A percentile compares a stretch with the other conserved stretches of the same genome.
These are phyloP conservation scores for Cybosia mesomella DNA, from an alignment of 2,888 invertebrate species.

Conservation along the genomic window DNA sequence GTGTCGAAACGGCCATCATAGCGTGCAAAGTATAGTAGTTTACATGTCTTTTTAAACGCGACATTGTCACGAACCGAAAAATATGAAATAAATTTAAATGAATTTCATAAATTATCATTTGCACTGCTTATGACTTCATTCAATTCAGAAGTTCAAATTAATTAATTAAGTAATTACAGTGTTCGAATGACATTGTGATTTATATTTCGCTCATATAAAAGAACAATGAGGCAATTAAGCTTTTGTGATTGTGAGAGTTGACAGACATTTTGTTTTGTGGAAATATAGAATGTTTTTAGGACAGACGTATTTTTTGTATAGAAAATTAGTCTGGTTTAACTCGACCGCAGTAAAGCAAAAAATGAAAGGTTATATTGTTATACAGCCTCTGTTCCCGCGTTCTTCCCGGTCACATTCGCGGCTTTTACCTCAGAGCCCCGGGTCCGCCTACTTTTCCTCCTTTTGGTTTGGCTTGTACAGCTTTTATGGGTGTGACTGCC, in stretches of 20 bases:
- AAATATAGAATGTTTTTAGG: not conserved
- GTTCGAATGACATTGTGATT: not conserved
- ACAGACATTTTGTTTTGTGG: not conserved
- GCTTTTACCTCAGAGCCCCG: too few relatives aligned
- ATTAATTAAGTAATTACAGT: not conserved
- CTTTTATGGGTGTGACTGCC: too few relatives aligned
- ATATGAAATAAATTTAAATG: not conserved
- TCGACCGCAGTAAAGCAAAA: not conserved
- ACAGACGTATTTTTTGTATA: not conserved
- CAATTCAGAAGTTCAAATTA: not conserved
- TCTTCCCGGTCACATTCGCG: too few relatives aligned
- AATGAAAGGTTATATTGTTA: too few relatives aligned
- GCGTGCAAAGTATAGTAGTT: too few relatives aligned
- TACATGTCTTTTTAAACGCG: too few relatives aligned
- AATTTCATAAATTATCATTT: not conserved
- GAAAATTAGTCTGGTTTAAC: not conserved
- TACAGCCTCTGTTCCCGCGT: too few relatives aligned
- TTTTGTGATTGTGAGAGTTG: not conserved
- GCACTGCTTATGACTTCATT: slow-evolving; percentile 1
- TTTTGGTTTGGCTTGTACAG: too few relatives aligned
- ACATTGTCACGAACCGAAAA: not conserved
- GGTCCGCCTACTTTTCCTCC: too few relatives aligned
- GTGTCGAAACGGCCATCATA: too few relatives aligned
- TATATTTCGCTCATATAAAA: slow-evolving; percentile 3
- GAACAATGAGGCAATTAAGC: not conserved